Evolutionary conservation across 2,888 invertebrate genomes (phyloP), one percentile per base, ranked within the genome.

Genomic region (Tenodera sinensis): DNA sequence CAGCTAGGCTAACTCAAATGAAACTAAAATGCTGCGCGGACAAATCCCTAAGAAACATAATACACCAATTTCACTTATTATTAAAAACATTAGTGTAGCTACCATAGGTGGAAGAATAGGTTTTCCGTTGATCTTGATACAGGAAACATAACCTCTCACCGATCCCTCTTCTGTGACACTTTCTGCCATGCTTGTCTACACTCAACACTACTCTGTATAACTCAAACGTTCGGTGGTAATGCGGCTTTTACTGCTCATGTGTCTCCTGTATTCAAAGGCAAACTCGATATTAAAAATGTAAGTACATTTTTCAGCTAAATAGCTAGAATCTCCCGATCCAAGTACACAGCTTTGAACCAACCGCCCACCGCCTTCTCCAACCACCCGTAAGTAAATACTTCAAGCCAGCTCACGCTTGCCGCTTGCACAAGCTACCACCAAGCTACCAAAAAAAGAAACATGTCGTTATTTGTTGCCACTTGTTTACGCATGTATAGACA

Each of bases 71-170:
- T 42, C 9, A 42, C 12, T 42, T 42, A 42, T 42, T 42, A 42
- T 42, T 71, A 54, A 12, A 54, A 54, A n/a, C 8, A 71, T 71
- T 20, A 71, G 3, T 71, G 4, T 28, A 81, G 83, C 87, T 87
- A 30, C 87, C 87, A 87, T 20, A 9, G 87, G 87, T 34, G 87
- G 87, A 30, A 87, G 20, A 83, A 87, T 87, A 12, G 87, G 34
- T 87, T 87, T 87, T 15, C 87, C 87, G 42, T 87, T 87, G 12
- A 87, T 82, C 28, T 87, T 87, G 3, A 87, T 87, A 27, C 87
- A 87, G 15, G 87, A 87, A n/a, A 87, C 87, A 71, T 83, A 87
- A 7, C 54, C 54, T 71, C 20, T 1, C 15, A 25, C 20, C 54
- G 54, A 71, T 71, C 8, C 20, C 3, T 71, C 54, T 71, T 71